Percentiles rank a stretch among this genome's conserved stretches.
Conservation (phyloP, 2,113 vertebrate species). For the Paratilapia polleni region DNA sequence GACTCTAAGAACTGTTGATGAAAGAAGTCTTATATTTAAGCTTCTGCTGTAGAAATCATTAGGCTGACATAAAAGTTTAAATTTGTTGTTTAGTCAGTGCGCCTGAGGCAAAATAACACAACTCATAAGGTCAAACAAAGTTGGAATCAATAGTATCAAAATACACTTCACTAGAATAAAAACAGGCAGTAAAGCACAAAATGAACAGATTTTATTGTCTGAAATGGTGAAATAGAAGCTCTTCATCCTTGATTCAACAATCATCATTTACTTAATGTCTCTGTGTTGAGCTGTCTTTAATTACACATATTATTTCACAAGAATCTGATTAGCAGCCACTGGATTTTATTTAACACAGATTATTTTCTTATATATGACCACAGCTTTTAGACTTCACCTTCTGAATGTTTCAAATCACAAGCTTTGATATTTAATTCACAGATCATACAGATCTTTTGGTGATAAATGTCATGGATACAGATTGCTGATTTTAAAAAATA, state of each 20-base stretch:
- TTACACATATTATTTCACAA: not conserved
- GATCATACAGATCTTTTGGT: not conserved
- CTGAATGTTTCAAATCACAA: not conserved
- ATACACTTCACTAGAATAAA: not conserved
- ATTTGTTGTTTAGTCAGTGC: not conserved
- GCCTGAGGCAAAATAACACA: not conserved
- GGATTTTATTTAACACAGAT: not conserved
- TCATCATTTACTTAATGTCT: conserved; percentile 4
- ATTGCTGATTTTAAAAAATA: not conserved
- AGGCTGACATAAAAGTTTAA: no score
- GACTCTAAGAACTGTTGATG: not conserved
- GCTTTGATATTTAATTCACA: not conserved
- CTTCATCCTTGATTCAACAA: not conserved
- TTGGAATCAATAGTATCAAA: not conserved
- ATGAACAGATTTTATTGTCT: not conserved
- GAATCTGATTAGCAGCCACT: not conserved
- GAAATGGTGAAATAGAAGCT: not conserved
- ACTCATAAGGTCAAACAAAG: not conserved
- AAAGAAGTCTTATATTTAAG: not conserved
- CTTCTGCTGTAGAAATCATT: not conserved
- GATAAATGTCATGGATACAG: not conserved
- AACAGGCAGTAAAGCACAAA: not conserved
- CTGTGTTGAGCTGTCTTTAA: not conserved
- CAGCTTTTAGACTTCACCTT: not conserved
- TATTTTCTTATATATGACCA: not conserved